phyloP scores from a whole-genome alignment of 35 echinoderm and acorn worm species.

The Nesometra sesokonis region DNA sequence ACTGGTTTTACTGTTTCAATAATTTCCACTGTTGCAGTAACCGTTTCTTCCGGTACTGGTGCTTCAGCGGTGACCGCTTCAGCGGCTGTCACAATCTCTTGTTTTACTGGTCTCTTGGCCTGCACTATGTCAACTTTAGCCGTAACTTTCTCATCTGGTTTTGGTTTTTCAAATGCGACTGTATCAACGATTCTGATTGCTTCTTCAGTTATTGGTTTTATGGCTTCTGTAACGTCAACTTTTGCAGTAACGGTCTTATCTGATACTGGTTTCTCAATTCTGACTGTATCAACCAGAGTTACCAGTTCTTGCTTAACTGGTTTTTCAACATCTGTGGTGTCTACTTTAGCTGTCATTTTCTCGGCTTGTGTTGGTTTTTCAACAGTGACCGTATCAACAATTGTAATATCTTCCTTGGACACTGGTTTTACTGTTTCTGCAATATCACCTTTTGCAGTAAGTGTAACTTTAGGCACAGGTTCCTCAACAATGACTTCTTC shows the following conservation, averaged over 20 bases:
- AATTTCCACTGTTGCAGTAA: not conserved
- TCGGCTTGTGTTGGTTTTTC: not conserved
- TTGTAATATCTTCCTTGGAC: not conserved
- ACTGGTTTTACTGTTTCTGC: slow-evolving; percentile 1
- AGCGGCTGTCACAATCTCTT: not conserved
- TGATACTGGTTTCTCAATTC: not conserved
- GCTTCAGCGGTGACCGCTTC: not conserved
- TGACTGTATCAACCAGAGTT: not conserved
- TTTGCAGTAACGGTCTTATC: not conserved
- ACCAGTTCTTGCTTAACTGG: slow-evolving; percentile 4
- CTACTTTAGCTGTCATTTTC: not conserved
- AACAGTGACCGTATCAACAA: not conserved
- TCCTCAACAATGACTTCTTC: not conserved
- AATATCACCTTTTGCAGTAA: not conserved
- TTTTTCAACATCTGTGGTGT: not conserved
- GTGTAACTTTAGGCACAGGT: not conserved
- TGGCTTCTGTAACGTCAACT: slow-evolving; percentile 1
- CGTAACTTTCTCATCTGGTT: not conserved
- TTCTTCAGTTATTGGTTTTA: slow-evolving; percentile 19
- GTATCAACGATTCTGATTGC: not conserved
- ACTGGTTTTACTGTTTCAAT: not conserved
- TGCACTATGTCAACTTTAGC: not conserved
- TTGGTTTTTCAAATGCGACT: not conserved
- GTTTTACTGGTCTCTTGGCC: not conserved
- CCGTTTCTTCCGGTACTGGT: not conserved